Evolutionary conservation across 2,797 vertebrate species (phyloP).

Genomic region (Tinamus major): DNA sequence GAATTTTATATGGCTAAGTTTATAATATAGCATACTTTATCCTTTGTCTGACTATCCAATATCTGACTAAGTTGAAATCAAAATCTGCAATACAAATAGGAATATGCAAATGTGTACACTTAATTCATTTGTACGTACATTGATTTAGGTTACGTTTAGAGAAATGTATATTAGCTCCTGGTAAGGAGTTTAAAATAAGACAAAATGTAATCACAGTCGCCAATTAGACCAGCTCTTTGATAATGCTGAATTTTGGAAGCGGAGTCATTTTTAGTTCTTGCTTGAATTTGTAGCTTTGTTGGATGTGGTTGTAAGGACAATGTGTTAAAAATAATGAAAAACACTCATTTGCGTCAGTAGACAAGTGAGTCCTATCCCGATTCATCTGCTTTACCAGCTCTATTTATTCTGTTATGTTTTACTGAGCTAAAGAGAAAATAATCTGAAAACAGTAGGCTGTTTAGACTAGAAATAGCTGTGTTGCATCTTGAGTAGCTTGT

Average conservation of each 20-base stretch:
- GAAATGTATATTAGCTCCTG: not conserved
- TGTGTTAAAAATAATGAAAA: not conserved
- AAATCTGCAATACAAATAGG: not conserved
- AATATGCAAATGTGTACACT: not conserved
- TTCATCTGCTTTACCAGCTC: not conserved
- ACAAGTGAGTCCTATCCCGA: not conserved
- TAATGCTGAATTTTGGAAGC: not conserved
- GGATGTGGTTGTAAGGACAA: not conserved
- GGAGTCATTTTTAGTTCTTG: not conserved
- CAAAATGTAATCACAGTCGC: not conserved
- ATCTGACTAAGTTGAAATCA: not conserved
- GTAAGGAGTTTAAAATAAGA: not conserved
- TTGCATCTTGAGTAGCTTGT: not conserved
- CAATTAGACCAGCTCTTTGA: not conserved
- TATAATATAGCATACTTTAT: no score
- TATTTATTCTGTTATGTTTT: not conserved
- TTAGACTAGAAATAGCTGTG: not conserved
- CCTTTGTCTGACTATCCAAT: not conserved
- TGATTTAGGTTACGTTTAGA: not conserved
- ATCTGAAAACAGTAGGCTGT: not conserved
- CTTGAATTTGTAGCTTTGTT: not conserved
- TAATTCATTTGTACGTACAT: not conserved
- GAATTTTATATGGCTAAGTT: not conserved
- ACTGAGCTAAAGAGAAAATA: conserved; percentile 42
- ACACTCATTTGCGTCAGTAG: not conserved